phyloP scores from a whole-genome alignment of 2,797 vertebrate genomes.

The Fistularia commersonii region DNA sequence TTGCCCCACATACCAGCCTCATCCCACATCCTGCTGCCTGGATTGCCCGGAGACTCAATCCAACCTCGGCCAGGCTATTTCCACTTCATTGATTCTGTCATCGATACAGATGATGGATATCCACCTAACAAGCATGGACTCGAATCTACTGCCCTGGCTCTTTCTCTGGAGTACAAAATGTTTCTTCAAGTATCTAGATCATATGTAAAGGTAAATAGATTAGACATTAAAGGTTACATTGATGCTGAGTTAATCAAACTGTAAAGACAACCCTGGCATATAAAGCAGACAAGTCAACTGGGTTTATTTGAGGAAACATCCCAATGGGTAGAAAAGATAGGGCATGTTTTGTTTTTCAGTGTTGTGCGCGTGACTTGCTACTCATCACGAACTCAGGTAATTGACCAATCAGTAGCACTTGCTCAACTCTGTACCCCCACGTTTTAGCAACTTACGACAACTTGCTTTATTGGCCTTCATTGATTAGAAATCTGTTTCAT shows the following conservation, averaged over 20 bases:
- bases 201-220: constrained; percentile 38
- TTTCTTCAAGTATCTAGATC: constrained; percentile 35
- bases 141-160: constrained; percentile 46
- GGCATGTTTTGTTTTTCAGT: constrained; percentile 4
- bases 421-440: constrained; percentile 51
- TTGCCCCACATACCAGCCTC: constrained; percentile 78
- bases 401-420: constrained; percentile 52
- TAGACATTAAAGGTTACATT: constrained; percentile 19
- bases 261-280: neutral
- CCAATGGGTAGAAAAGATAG: constrained; percentile 3
- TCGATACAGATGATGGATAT: constrained; percentile 81
- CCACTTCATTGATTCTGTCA: constrained; percentile 85
- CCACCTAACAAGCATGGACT: constrained; percentile 69
- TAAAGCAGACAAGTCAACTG: constrained; percentile 1
- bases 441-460: constrained; percentile 56
- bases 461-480: constrained; percentile 67
- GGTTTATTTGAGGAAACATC: constrained; percentile 2
- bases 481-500: constrained; percentile 75
- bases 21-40: constrained; percentile 74
- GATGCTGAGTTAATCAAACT: constrained; percentile 13
- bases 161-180: constrained; percentile 36
- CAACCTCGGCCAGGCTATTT: constrained; percentile 78
- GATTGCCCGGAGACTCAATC: constrained; percentile 78
- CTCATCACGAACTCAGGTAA: constrained; percentile 23
- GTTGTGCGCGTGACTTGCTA: constrained; percentile 2